Evolutionary conservation across 2,888 invertebrate species (phyloP), one percentile per base, ranked within the genome.

Genomic region (Atrina japonica): DNA sequence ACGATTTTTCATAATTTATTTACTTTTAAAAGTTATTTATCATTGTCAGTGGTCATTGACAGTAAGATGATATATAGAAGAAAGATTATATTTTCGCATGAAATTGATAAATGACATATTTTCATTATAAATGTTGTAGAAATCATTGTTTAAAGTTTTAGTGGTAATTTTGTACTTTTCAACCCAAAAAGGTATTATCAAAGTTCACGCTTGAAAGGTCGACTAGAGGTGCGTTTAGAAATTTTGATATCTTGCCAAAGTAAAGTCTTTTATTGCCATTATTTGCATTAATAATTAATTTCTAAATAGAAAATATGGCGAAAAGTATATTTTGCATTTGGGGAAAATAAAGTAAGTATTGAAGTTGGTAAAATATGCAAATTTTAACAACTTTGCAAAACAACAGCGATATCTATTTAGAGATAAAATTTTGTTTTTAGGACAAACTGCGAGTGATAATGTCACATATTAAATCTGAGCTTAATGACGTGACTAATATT

Each of bases 81-180:
- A 35, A 35, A 35, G 35, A 35, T 35, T 11, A 11, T 35, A 35
- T 35, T 35, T 35, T 35, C 35, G 35, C 35, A 35, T 5, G 35
- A 7, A 11, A 35, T 35, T 11, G 35, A 7, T 35, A 35, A 7
- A 7, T 35, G 35, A 35, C 11, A 35, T 35, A 35, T 35, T 35
- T 35, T 35, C 35, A 35, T 35, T 35, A 11, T 35, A 35, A 35
- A 35, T 35, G 35, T 35, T 11, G 35, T 35, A 7, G 35, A 49
- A 65, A 49, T 41, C 45, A 29, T 35, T 35, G 23, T 27, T 52
- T 16, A 53, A 56, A 61, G 64, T 68, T 75, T 73, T 77, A 59
- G 67, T 66, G 75, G 67, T 56, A 71, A 68, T 75, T 78, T 66
- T 68, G 70, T 68, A 64, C 74, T 76, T 80, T 80, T 78, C 77